Percentiles rank a stretch among this genome's conserved stretches.
phyloP scores from a whole-genome alignment of 2,113 vertebrate species.

The Dicerorhinus sumatrensis region DNA sequence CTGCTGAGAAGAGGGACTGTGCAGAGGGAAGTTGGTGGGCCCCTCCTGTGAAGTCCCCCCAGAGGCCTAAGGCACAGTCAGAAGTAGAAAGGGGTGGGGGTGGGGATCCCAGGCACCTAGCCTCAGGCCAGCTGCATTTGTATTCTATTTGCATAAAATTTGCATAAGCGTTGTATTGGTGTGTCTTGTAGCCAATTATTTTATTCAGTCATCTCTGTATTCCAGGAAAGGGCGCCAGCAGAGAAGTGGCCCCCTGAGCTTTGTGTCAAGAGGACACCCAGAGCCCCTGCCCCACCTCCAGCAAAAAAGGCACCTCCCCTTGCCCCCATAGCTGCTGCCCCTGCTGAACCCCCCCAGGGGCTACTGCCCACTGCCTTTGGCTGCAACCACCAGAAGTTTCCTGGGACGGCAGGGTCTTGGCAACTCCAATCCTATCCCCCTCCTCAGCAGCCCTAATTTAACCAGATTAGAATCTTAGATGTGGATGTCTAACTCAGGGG shows the following conservation, averaged over 20 bases:
- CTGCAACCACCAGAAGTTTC: not conserved
- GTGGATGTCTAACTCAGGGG: not conserved
- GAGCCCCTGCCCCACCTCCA: not conserved
- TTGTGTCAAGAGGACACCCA: not conserved
- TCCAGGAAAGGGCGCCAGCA: not conserved
- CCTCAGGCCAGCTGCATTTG: not conserved
- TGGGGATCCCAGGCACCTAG: no score
- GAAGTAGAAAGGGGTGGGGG: not conserved
- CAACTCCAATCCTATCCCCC: no score
- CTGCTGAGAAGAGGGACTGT: not conserved
- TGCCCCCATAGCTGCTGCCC: not conserved
- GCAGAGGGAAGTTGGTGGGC: not conserved
- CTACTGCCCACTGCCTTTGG: not conserved
- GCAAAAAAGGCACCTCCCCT: not conserved
- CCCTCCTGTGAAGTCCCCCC: not conserved
- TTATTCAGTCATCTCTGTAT: not conserved
- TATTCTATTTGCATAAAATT: conserved; percentile 63
- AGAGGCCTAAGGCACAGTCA: conserved; percentile 30
- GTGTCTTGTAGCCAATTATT: not conserved
- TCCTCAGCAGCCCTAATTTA: not conserved
- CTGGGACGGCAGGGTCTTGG: not conserved
- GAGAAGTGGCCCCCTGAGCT: not conserved
- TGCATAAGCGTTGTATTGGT: not conserved
- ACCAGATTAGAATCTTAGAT: not conserved
- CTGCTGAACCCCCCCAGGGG: not conserved